Percentiles rank a stretch among this genome's conserved stretches.
phyloP scores from a whole-genome alignment of 1,140 invertebrate species.

The Formica exsecta region DNA sequence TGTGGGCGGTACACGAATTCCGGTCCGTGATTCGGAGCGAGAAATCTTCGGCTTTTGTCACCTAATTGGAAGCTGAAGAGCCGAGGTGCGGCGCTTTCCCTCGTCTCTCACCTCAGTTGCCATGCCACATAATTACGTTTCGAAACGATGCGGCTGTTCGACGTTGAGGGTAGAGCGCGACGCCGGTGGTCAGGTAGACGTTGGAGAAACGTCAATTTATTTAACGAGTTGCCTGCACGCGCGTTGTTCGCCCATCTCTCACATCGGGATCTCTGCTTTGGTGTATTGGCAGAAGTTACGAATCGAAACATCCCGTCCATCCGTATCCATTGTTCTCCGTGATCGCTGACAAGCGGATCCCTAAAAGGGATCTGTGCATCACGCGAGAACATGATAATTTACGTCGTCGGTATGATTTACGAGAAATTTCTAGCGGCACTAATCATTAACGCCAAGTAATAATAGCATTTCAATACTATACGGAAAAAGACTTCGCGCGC shows the following conservation, averaged over 20 bases:
- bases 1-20: constrained; percentile 46
- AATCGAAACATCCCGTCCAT: constrained; percentile 34
- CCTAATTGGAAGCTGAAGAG: constrained; percentile 55
- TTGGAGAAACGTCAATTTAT: constrained; percentile 67
- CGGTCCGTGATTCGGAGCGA: constrained; percentile 44
- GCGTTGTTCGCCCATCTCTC: constrained; percentile 53
- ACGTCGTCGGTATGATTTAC: constrained; percentile 12
- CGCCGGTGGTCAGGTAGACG: constrained; percentile 67
- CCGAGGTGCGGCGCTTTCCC: not conserved
- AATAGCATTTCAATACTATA: not conserved
- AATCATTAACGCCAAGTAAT: not conserved
- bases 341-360: constrained; percentile 11
- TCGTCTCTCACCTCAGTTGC: not conserved
- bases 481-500: not conserved
- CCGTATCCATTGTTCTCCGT: constrained; percentile 59
- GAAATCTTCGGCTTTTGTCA: constrained; percentile 58
- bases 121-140: not conserved
- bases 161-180: constrained; percentile 39
- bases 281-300: constrained; percentile 63
- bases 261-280: constrained; percentile 38
- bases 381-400: constrained; percentile 33
- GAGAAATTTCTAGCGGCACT: constrained; percentile 15
- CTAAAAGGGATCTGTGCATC: constrained; percentile 36
- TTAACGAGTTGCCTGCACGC: constrained; percentile 64
- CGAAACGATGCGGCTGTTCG: constrained; percentile 26